Percentiles rank a stretch among this genome's conserved stretches.
Evolutionary conservation across 2,113 vertebrate genomes (phyloP).

Genomic region (Varanus komodoensis): DNA sequence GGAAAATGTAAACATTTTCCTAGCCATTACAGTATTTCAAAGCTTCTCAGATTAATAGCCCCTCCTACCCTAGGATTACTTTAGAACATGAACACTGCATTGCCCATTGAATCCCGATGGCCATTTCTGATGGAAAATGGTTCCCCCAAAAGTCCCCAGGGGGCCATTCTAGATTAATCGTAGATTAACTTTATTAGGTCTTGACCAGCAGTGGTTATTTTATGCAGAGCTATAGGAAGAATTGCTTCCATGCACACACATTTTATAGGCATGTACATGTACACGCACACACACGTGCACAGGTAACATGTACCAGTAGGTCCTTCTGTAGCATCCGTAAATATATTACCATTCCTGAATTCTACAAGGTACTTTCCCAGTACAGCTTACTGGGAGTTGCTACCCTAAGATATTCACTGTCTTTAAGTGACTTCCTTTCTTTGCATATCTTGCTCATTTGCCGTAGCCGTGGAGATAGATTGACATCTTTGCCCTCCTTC

Average conservation of each 20-base stretch:
- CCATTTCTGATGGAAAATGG: slow-evolving; percentile 15
- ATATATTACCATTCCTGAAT: not conserved
- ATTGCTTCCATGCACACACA: slow-evolving; percentile 10
- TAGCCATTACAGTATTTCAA: slow-evolving; percentile 3
- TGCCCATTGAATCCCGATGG: not conserved
- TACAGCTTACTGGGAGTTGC: not conserved
- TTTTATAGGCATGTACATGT: not conserved
- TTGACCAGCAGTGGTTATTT: slow-evolving; percentile 31
- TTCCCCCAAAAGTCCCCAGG: not conserved
- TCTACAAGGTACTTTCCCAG: not conserved
- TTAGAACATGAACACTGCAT: not conserved
- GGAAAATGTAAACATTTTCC: not conserved
- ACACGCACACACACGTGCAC: not conserved
- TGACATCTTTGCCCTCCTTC: not conserved
- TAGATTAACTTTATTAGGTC: slow-evolving; percentile 22
- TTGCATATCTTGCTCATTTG: not conserved
- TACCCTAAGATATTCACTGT: not conserved
- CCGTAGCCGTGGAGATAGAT: not conserved
- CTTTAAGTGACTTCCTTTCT: not conserved
- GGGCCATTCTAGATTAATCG: not conserved
- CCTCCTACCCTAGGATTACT: not conserved
- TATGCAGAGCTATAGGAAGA: slow-evolving; percentile 1
- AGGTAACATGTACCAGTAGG: not conserved
- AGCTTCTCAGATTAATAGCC: slow-evolving; percentile 4
- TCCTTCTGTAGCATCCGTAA: not conserved